Evolutionary conservation across 2,888 invertebrate genomes (phyloP), one percentile per base, ranked within the genome.

Genomic region (Sinohyriopsis cumingii): DNA sequence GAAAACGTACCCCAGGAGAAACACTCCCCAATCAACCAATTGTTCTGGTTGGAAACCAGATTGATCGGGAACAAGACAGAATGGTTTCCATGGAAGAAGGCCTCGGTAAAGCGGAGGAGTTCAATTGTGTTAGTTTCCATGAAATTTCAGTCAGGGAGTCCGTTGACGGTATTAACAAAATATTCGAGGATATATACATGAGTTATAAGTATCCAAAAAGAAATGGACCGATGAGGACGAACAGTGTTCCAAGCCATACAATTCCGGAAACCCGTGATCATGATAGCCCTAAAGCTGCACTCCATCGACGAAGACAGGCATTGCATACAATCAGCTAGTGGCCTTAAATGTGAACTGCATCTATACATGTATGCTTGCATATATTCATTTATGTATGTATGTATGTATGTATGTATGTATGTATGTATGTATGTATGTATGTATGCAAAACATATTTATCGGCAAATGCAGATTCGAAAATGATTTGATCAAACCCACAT

Each of bases 101-200:
- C 1, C 67, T 73, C 5, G 66, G 74, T 19, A 70, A 78, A 55
- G 74, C 81, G 18, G 54, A 57, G 1, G 84, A 86, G 68, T 78
- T 86, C 62, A 78, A 80, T 55, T 85, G 84, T 93, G 93, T 85
- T 25, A 78, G 77, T 54, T 96, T 95, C 84, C 95, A 95, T 87
- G 95, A 95, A 91, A 95, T 96, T 73, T 95, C 95, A 0, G 95
- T 95, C 6, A 91, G 95, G 70, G 95, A 96, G 89, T 95, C 94
- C 86, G 93, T 94, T 66, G 95, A 95, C 73, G 94, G 95, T 92
- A 95, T 95, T 2, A 93, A 92, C 91, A 92, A 93, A 15, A 94
- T 95, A 5, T 83, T 85, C 72, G 76, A 80, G n/a, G 81, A 84
- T 55, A 71, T 86, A 9, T 85, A 83, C 65, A 64, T 65, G 33